Base-by-base conservation (phyloP, 2,113 vertebrate species). In the Hemibagrus wyckioides region DNA sequence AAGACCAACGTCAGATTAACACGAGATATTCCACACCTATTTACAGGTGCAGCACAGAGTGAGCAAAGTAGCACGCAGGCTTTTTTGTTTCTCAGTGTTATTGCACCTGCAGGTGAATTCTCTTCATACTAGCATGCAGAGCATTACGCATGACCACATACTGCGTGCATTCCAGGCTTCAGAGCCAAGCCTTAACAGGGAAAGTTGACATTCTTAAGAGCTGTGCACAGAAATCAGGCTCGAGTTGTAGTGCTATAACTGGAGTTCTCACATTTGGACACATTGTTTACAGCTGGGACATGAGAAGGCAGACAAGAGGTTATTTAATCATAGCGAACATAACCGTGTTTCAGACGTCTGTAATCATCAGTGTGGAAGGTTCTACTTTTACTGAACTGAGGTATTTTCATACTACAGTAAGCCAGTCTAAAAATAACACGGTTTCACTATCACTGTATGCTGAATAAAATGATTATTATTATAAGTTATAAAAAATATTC, bases 61-160 rank as follows among this genome's bases (percentile, higher is more conserved):
- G 19, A 25, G 33, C 33, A 39, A n/a, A n/a, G 48, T 19, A 6
- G n/a, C 75, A 79, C 9, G 75, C 25, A 52, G 0, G 41, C 61
- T 56, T 59, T 59, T 81, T 80, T 36, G 11, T 81, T 39, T 59
- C 30, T 57, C 4, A 3, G 25, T 85, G 56, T 87, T 85, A 69
- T 59, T 30, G 30, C 89, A 92, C 89, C 92, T 91, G 88, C 86
- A 69, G 30, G 85, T 25, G 15, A 91, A 91, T 94, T 94, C 93
- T 85, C 89, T 23, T 91, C 93, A 92, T 93, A 59, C 89, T 91
- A 21, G 5, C 52, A 39, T 30, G 44, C 30, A 52, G 11, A 54
- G 50, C 28, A 33, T 33, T 54, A 61, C 15, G 86, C 85, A 87
- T 30, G 59, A 61, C n/a, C 76, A 85, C 85, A 57, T 88, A 83